phyloP scores from a whole-genome alignment of 2,113 vertebrate species.

The Egretta garzetta region DNA sequence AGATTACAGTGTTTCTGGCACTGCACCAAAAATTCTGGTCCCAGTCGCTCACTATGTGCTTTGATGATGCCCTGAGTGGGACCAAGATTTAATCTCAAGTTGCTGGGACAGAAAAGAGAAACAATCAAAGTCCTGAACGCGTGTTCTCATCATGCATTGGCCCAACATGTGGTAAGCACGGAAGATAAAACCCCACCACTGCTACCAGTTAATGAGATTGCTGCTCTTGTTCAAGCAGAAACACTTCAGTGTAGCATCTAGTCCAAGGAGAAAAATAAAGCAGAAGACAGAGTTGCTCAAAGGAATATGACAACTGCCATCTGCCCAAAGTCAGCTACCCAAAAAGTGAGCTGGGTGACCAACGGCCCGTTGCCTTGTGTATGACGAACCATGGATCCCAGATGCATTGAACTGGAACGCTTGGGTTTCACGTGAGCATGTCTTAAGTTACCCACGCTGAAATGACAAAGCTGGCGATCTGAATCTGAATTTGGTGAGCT shows the following conservation, averaged over 20 bases:
- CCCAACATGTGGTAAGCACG: neutral
- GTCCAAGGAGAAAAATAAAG: neutral
- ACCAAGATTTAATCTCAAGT: neutral
- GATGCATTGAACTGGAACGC: neutral
- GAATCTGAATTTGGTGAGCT: neutral
- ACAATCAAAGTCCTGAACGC: neutral
- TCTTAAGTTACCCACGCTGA: neutral
- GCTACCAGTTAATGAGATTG: neutral
- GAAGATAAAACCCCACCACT: neutral
- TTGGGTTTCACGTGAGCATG: neutral
- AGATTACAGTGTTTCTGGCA: neutral
- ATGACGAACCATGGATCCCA: neutral
- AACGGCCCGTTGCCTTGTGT: rapidly evolving
- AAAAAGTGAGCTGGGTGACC: neutral
- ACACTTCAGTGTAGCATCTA: neutral
- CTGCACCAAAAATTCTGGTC: neutral
- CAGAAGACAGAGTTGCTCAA: neutral
- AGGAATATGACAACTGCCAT: neutral
- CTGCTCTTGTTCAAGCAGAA: neutral
- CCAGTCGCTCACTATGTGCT: neutral
- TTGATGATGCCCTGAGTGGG: neutral
- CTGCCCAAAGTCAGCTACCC: neutral
- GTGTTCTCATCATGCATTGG: neutral
- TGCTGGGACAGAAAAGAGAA: neutral
- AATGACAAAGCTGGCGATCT: neutral